These are phyloP conservation scores for Trachurus trachurus DNA, from an alignment of 2,797 vertebrate genomes.

Conservation along the genomic window DNA sequence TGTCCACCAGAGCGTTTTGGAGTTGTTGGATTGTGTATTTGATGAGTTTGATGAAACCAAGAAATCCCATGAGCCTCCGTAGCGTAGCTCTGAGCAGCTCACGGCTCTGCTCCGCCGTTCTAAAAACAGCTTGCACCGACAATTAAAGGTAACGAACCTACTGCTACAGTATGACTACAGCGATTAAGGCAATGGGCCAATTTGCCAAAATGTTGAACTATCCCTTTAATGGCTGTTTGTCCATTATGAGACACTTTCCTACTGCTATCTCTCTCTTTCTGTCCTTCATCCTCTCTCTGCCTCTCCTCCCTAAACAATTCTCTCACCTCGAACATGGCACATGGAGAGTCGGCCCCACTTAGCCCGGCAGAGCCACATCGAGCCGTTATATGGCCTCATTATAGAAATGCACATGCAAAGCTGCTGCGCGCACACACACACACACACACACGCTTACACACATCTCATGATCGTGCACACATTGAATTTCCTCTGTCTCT, in stretches of 20 bases:
- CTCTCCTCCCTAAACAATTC: slow-evolving; percentile 47
- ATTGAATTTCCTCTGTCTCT: slow-evolving; percentile 30
- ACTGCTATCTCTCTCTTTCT: slow-evolving; percentile 8
- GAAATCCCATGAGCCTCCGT: too few species aligned
- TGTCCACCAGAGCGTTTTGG: too few species aligned
- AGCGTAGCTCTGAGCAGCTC: too few species aligned
- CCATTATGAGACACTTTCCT: slow-evolving; percentile 55
- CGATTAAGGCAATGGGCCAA: too few species aligned
- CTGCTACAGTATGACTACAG: too few species aligned
- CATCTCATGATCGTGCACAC: slow-evolving; percentile 53
- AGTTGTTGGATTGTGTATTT: too few species aligned
- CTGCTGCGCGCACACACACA: slow-evolving; percentile 33
- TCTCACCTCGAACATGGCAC: slow-evolving; percentile 55
- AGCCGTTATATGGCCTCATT: slow-evolving; percentile 55
- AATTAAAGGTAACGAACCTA: too few species aligned
- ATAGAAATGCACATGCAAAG: slow-evolving; percentile 54
- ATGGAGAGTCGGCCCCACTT: slow-evolving; percentile 55
- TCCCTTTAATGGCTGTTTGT: slow-evolving; percentile 36
- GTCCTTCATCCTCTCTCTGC: slow-evolving; percentile 21
- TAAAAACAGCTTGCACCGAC: too few species aligned
- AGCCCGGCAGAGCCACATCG: slow-evolving; percentile 50
- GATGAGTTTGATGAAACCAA: too few species aligned
- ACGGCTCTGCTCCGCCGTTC: too few species aligned
- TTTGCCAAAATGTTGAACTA: too few species aligned
- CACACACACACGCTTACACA: slow-evolving; percentile 30